A percentile compares a stretch with the other conserved stretches of the same genome.
These are phyloP conservation scores for Semicossyphus pulcher DNA, from an alignment of 2,113 vertebrate genomes.

Conservation along the genomic window DNA sequence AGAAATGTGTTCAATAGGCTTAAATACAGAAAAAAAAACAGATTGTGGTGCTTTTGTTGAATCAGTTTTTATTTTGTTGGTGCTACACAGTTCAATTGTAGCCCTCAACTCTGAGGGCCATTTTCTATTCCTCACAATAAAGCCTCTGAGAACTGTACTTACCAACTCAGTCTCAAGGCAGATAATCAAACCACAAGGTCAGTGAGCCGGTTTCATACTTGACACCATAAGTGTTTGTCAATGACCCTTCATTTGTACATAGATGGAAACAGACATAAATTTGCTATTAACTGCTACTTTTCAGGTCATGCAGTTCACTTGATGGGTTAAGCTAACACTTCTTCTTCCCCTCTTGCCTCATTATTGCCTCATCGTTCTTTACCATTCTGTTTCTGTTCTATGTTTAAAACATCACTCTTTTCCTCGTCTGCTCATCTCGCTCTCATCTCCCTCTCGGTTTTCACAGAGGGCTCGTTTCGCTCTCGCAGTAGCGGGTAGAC, in stretches of 20 bases:
- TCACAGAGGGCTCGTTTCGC: constrained; percentile 46
- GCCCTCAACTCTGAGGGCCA: constrained; percentile 48
- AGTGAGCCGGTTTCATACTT: constrained; percentile 60
- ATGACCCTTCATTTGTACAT: constrained; percentile 66
- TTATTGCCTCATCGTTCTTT: constrained; percentile 62
- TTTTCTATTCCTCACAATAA: constrained; percentile 67
- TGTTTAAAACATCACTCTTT: constrained; percentile 58
- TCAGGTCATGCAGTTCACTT: constrained; percentile 42
- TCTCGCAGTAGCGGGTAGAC: constrained; percentile 50
- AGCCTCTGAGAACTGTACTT: constrained; percentile 61
- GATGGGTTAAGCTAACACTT: constrained; percentile 38
- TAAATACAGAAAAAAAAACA: too few species aligned
- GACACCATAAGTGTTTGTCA: constrained; percentile 74
- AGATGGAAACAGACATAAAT: constrained; percentile 41
- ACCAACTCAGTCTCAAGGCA: constrained; percentile 64
- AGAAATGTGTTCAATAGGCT: background rate
- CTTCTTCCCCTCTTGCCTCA: constrained; percentile 53
- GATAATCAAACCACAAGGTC: constrained; percentile 76
- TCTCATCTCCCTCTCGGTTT: constrained; percentile 41
- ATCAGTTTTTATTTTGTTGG: background rate
- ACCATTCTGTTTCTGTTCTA: constrained; percentile 35
- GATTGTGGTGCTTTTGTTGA: background rate
- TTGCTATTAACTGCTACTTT: constrained; percentile 45
- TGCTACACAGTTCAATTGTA: constrained; percentile 45
- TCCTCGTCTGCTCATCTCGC: constrained; percentile 24